Conservation (phyloP, 2,113 vertebrate genomes). For the Ochotona curzoniae region DNA sequence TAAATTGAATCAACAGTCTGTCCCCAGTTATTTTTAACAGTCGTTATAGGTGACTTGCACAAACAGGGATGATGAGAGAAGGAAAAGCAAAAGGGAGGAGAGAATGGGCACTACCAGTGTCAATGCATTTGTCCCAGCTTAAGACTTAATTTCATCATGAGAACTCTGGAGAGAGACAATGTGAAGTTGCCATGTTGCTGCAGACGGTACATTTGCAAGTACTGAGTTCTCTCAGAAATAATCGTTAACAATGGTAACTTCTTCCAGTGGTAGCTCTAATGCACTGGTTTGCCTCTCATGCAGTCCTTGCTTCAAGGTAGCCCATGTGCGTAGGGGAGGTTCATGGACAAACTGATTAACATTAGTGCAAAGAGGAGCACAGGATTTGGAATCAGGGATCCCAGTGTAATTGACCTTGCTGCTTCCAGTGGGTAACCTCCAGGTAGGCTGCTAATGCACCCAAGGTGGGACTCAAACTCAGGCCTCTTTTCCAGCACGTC, state of each 20-base stretch:
- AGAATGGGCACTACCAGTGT: background rate
- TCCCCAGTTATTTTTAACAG: background rate
- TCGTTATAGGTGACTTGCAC: background rate
- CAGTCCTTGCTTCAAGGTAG: background rate
- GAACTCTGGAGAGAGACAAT: background rate
- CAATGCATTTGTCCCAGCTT: background rate
- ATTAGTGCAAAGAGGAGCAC: background rate
- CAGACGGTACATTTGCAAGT: background rate
- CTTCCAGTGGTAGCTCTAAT: background rate
- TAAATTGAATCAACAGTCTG: background rate
- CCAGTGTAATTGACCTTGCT: no score
- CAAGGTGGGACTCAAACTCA: background rate
- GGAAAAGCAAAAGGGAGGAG: background rate
- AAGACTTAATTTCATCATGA: background rate
- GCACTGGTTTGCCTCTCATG: background rate
- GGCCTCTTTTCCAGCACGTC: background rate
- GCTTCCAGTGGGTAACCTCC: accelerated
- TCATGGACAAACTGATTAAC: accelerated
- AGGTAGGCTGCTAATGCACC: background rate
- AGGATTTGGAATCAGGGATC: background rate
- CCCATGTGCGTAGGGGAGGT: no score
- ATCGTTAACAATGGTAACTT: no score
- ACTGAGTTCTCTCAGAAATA: background rate
- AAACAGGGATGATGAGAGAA: background rate
- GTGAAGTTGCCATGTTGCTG: background rate